phyloP scores from a whole-genome alignment of 2,888 invertebrate species.

The Lamellibrachia satsuma region DNA sequence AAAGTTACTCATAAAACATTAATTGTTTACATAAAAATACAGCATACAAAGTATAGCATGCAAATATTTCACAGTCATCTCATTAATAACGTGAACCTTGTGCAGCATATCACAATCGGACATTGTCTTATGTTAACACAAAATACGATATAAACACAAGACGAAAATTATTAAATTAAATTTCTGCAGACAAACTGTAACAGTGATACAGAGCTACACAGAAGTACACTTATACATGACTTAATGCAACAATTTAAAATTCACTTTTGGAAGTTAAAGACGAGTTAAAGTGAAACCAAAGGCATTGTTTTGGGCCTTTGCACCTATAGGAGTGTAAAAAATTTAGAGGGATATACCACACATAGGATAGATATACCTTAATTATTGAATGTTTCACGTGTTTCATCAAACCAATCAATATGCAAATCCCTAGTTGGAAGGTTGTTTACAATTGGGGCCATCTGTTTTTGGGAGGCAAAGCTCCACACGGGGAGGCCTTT shows the following conservation, averaged over 20 bases:
- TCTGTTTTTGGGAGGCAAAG: too few species aligned
- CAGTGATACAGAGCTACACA: not conserved
- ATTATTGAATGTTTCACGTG: too few species aligned
- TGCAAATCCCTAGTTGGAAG: too few species aligned
- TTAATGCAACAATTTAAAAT: not conserved
- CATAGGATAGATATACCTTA: too few species aligned
- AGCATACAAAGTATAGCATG: not conserved
- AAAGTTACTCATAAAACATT: not conserved
- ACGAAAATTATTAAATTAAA: not conserved
- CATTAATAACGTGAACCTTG: not conserved
- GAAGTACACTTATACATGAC: not conserved
- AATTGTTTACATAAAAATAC: not conserved
- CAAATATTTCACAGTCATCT: not conserved
- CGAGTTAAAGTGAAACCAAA: too few species aligned
- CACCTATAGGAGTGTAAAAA: too few species aligned
- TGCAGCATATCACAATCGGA: not conserved
- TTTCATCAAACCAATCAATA: too few species aligned
- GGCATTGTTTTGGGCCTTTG: too few species aligned
- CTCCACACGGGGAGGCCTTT: too few species aligned
- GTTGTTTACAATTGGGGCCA: too few species aligned
- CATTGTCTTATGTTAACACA: not conserved
- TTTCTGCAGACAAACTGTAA: not conserved
- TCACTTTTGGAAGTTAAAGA: not conserved
- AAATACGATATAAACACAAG: not conserved
- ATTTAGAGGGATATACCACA: too few species aligned